These are phyloP conservation scores for Microctenopoma stevenorrisi DNA, from an alignment of 2,797 vertebrate species.

Conservation along the genomic window DNA sequence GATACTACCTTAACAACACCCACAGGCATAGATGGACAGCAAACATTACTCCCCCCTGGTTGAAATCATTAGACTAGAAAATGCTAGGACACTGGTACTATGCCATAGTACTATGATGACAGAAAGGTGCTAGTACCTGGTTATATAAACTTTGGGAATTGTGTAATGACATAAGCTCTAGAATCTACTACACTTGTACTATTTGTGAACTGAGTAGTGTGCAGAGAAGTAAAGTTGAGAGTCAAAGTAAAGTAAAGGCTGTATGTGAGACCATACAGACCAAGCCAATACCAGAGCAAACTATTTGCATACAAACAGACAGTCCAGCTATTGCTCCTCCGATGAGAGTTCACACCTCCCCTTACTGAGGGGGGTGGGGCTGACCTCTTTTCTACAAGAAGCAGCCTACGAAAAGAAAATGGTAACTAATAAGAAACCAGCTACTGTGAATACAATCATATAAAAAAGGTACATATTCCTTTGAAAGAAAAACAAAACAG, in stretches of 20 bases:
- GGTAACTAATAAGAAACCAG: conserved; percentile 26
- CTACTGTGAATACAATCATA: conserved; percentile 1
- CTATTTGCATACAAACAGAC: conserved; percentile 56
- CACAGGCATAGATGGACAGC: no score
- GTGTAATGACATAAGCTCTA: neutral
- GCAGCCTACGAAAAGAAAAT: conserved; percentile 7
- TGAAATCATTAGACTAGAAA: neutral
- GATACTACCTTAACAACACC: neutral
- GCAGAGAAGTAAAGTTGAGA: conserved; percentile 4
- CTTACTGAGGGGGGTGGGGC: conserved; percentile 9
- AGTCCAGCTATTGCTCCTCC: conserved; percentile 36
- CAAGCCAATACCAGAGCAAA: conserved; percentile 14
- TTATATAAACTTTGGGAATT: neutral
- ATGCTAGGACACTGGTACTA: neutral
- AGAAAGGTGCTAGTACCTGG: neutral
- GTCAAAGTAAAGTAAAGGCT: neutral
- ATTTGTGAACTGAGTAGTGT: conserved; percentile 13
- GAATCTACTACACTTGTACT: neutral
- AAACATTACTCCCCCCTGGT: neutral
- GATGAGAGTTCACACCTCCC: conserved; percentile 57
- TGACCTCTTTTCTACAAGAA: conserved; percentile 14
- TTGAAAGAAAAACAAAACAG: neutral
- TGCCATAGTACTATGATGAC: neutral
- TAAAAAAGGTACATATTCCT: neutral
- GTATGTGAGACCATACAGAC: conserved; percentile 14